Conservation (phyloP, 1,140 invertebrate genomes). For the Drosophila baimaii region DNA sequence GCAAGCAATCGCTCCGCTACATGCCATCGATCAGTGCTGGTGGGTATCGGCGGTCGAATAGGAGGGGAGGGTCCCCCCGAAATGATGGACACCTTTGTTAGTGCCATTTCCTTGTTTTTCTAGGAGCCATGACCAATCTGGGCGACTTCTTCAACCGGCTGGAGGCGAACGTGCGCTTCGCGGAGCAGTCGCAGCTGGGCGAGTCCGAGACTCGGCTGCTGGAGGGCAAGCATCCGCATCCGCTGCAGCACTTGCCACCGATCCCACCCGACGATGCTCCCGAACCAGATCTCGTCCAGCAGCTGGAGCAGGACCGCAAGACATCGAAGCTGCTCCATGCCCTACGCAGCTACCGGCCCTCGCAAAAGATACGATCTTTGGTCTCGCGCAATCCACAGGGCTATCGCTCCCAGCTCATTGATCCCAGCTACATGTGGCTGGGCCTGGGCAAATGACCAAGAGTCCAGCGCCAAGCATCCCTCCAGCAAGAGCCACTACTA, state of each 20-base stretch:
- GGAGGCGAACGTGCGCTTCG: constrained; percentile 72
- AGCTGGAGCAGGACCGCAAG: constrained; percentile 41
- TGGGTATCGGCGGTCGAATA: constrained; percentile 52
- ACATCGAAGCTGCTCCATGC: constrained; percentile 55
- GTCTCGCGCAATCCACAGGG: constrained; percentile 79
- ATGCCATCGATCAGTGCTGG: constrained; percentile 76
- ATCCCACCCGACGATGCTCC: constrained; percentile 24
- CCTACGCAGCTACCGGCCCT: constrained; percentile 71
- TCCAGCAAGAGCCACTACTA: neutral
- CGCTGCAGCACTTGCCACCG: constrained; percentile 3
- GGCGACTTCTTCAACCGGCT: constrained; percentile 80
- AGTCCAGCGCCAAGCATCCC: constrained; percentile 1
- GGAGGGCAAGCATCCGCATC: constrained; percentile 68
- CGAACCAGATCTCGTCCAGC: constrained; percentile 25
- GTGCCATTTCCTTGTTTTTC: constrained; percentile 37
- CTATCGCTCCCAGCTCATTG: constrained; percentile 79
- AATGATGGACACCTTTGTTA: constrained; percentile 17
- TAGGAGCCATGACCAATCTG: constrained; percentile 82
- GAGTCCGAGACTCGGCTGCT: constrained; percentile 63
- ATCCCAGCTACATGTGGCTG: constrained; percentile 84
- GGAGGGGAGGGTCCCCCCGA: neutral
- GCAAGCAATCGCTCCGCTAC: constrained; percentile 43
- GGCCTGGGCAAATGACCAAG: constrained; percentile 84
- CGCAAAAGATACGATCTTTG: constrained; percentile 78
- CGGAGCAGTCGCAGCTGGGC: constrained; percentile 67